These are phyloP conservation scores for Notospermus geniculatus DNA, from an alignment of 1,140 invertebrate genomes.

Conservation along the genomic window DNA sequence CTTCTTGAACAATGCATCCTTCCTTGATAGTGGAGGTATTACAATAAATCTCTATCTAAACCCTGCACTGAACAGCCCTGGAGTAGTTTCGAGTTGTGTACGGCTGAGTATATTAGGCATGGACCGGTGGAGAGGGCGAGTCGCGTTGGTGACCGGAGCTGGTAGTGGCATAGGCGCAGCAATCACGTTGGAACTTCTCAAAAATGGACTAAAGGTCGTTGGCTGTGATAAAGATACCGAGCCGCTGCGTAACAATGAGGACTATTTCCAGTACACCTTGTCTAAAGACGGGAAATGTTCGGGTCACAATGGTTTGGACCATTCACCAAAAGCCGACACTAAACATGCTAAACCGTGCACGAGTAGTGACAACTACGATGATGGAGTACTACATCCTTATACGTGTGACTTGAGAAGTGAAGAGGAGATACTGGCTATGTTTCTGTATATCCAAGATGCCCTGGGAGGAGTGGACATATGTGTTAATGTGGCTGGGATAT, in stretches of 20 bases:
- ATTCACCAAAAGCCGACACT: not conserved
- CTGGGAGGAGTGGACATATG: conserved; percentile 67
- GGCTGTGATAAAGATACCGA: conserved; percentile 68
- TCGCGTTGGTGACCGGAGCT: conserved; percentile 73
- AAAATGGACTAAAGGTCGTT: conserved; percentile 66
- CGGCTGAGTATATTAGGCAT: conserved; percentile 48
- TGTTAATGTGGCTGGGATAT: conserved; percentile 71
- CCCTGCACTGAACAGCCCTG: no score
- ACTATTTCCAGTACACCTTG: not conserved
- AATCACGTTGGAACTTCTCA: conserved; percentile 58
- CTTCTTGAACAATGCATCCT: no score
- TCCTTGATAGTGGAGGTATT: no score
- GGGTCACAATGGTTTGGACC: not conserved
- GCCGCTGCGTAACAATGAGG: conserved; percentile 47
- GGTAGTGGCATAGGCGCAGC: conserved; percentile 69
- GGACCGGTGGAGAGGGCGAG: conserved; percentile 68
- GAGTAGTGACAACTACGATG: conserved; percentile 18
- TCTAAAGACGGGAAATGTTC: no score
- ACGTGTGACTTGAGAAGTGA: conserved; percentile 67
- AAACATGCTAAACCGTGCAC: conserved; percentile 12
- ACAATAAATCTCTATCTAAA: no score
- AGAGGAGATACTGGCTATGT: conserved; percentile 65
- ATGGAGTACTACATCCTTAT: conserved; percentile 36
- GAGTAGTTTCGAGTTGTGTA: no score
- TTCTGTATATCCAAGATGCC: conserved; percentile 61